Base-by-base conservation (phyloP, 2,888 invertebrate genomes). In the Nasonia oneida region DNA sequence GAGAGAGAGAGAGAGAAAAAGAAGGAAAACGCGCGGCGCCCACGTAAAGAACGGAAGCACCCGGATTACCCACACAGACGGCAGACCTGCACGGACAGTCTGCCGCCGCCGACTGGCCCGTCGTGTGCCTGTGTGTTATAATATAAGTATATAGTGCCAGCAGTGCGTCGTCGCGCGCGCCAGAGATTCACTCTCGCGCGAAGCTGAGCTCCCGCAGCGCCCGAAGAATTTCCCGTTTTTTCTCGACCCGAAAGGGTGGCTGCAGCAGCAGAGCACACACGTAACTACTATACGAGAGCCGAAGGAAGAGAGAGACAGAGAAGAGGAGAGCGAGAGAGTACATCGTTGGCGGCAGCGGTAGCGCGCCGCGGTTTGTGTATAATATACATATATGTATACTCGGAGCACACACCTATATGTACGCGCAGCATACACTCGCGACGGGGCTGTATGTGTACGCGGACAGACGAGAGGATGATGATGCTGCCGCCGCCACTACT, bases 21-120 rank as follows among this genome's bases (percentile, higher is more conserved):
- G 57, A 67, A 50, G 53, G 33, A 71, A 84, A 81, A 82, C 88
- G 82, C 85, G 81, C 87, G 86, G 86, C 81, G 85, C 84, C 84
- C 84, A 86, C 87, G 85, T 88, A 87, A 84, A 88, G 87, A 86
- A 86, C 87, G 85, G 87, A 87, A 85, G 87, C 87, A 87, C 85
- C 87, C 87, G 85, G 85, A 87, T 87, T 87, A 87, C 87, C 80
- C 84, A 82, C 42, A 78, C 82, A 71, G 33, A 70, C 64, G 53
- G 57, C 74, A 47, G 47, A 64, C 67, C 23, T 50, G 79, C 70
- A 70, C 47, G 53, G 5, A 77, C 29, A 71, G 42, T 29, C 33
- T n/a, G 23, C 15, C 18, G n/a, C 37, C 10, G 75, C 23, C 75
- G 39, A 29, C 47, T 39, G 50, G 61, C 57, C 57, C n/a, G 57